Percentiles rank a stretch among this genome's conserved stretches.
phyloP scores from a whole-genome alignment of 2,797 vertebrate genomes.

The Heterohyrax brucei region DNA sequence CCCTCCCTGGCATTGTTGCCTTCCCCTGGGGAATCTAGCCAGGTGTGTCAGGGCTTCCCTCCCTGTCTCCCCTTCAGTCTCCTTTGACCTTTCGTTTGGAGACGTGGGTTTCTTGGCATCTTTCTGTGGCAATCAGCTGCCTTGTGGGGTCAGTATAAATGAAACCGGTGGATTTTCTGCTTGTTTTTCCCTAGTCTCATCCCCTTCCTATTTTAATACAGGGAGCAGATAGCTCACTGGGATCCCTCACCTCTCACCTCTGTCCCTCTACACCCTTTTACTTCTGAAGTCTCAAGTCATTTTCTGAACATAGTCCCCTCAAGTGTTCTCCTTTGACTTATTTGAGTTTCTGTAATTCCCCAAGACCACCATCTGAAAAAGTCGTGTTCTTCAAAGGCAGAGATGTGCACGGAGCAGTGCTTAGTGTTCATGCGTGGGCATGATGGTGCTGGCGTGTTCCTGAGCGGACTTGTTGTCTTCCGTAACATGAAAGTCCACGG shows the following conservation, averaged over 20 bases:
- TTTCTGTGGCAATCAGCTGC: not conserved
- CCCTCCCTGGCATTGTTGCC: not conserved
- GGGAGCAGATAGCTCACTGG: not conserved
- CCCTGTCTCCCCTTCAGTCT: rapidly evolving
- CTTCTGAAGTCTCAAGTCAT: not conserved
- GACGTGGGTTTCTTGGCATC: not conserved
- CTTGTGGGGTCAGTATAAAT: not conserved
- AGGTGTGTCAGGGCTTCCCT: not conserved
- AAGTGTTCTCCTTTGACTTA: not conserved
- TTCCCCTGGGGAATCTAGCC: not conserved
- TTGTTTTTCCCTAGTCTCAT: not conserved
- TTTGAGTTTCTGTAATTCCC: not conserved
- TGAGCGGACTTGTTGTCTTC: constrained; percentile 81
- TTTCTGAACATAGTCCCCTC: not conserved
- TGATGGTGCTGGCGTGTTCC: constrained; percentile 57
- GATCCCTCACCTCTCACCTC: not conserved
- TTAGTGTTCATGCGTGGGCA: not conserved
- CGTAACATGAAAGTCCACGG: constrained; percentile 79
- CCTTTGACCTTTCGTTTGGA: not conserved
- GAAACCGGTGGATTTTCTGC: not conserved
- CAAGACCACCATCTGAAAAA: not conserved
- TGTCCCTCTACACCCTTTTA: not conserved
- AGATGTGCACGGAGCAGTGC: not conserved
- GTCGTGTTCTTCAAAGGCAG: not conserved
- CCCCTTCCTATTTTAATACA: not conserved